phyloP scores from a whole-genome alignment of 2,888 invertebrate species.

The Caenorhabditis doughertyi region DNA sequence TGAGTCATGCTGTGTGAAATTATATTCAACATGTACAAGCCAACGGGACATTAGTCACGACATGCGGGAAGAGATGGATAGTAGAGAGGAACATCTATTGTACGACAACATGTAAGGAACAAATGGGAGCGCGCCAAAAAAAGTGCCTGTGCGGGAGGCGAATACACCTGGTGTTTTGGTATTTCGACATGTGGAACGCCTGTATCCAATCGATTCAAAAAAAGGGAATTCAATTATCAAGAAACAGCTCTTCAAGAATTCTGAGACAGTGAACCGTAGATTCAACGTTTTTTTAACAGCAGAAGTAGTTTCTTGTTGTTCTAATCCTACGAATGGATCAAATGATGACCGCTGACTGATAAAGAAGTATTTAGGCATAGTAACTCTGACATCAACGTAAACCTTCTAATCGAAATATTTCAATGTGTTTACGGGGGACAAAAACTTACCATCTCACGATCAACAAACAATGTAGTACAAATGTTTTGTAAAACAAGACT shows the following conservation, averaged over 20 bases:
- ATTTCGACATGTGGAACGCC: constrained; percentile 30
- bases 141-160: constrained; percentile 39
- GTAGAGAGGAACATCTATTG: constrained; percentile 52
- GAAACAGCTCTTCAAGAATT: no score
- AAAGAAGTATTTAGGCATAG: no score
- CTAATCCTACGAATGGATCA: no score
- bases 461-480: constrained; percentile 21
- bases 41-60: constrained; percentile 50
- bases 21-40: constrained; percentile 58
- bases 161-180: constrained; percentile 44
- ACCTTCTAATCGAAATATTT: no score
- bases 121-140: constrained; percentile 38
- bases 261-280: no score
- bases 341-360: no score
- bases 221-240: no score
- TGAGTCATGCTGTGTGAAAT: constrained; percentile 56
- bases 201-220: no score
- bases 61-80: constrained; percentile 35
- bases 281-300: no score
- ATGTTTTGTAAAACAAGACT: constrained; percentile 6
- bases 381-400: no score
- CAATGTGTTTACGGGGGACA: not conserved
- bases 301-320: no score
- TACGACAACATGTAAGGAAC: constrained; percentile 57
- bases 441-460: constrained; percentile 30